Evolutionary conservation across 2,113 vertebrate species (phyloP).

Genomic region (Calidris pygmaea): DNA sequence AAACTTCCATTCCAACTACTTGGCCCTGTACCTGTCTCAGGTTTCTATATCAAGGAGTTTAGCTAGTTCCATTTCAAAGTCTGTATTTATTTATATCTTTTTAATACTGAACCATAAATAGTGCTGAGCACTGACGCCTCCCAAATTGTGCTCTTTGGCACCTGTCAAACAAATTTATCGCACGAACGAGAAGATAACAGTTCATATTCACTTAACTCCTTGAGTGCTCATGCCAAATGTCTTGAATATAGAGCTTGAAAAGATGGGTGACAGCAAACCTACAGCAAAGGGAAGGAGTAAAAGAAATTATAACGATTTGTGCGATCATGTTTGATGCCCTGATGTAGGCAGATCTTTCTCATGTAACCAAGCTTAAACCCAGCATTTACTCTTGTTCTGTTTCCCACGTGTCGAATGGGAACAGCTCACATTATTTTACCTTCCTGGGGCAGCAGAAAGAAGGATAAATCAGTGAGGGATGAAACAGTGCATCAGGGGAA

Average conservation of each 20-base stretch:
- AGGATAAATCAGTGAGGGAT: background rate
- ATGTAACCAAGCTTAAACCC: background rate
- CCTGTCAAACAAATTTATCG: background rate
- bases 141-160: background rate
- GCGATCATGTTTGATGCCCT: background rate
- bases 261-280: background rate
- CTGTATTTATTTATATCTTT: slow-evolving; percentile 51
- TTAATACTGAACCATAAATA: slow-evolving; percentile 38
- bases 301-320: background rate
- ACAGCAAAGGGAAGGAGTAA: background rate
- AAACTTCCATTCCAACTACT: slow-evolving; percentile 14
- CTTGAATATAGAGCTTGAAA: background rate
- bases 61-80: slow-evolving; percentile 32
- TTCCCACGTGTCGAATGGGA: background rate
- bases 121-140: background rate
- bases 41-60: slow-evolving; percentile 19
- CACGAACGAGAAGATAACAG: background rate
- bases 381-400: background rate
- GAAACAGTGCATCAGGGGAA: background rate
- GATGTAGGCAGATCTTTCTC: background rate
- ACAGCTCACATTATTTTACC: background rate
- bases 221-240: background rate
- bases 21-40: slow-evolving; percentile 17
- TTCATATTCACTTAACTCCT: background rate
- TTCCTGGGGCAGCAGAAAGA: background rate